A percentile compares a stretch with the other conserved stretches of the same genome.
Evolutionary conservation across 2,888 invertebrate genomes (phyloP).

Genomic region (Scotopteryx bipunctaria): DNA sequence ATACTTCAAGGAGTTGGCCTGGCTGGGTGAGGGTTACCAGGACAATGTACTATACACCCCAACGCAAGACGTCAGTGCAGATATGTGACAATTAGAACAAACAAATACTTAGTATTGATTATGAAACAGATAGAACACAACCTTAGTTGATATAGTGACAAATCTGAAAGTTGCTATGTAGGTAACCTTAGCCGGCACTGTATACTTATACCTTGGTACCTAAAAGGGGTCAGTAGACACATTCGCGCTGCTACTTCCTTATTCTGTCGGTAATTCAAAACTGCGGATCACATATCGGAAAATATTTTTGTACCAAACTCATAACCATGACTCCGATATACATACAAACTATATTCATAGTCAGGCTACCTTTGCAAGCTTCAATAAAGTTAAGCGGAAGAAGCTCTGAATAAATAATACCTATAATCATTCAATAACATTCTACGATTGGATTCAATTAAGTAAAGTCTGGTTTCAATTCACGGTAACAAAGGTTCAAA

Average conservation of each 20-base stretch:
- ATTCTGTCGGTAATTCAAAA: constrained; percentile 25
- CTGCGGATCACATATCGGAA: constrained; percentile 26
- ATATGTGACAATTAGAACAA: no score
- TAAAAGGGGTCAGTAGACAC: constrained; percentile 25
- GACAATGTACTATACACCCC: no score
- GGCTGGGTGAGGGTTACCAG: no score
- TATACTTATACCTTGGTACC: background rate
- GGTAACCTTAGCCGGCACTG: background rate
- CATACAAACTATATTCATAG: no score
- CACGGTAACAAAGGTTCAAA: background rate
- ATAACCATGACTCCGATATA: no score
- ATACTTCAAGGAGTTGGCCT: no score
- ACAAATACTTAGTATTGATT: background rate
- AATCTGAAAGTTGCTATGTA: constrained; percentile 3
- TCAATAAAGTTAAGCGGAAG: background rate
- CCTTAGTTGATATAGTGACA: background rate
- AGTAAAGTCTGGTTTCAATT: constrained; percentile 15
- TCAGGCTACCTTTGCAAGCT: no score
- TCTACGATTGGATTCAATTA: constrained; percentile 17
- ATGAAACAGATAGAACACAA: no score
- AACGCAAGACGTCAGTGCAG: no score
- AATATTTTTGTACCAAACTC: background rate
- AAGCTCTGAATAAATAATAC: background rate
- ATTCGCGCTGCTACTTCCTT: constrained; percentile 26
- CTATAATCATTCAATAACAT: constrained; percentile 18